These are phyloP conservation scores for Mirza zaza DNA, from an alignment of 2,113 vertebrate genomes.

Conservation along the genomic window DNA sequence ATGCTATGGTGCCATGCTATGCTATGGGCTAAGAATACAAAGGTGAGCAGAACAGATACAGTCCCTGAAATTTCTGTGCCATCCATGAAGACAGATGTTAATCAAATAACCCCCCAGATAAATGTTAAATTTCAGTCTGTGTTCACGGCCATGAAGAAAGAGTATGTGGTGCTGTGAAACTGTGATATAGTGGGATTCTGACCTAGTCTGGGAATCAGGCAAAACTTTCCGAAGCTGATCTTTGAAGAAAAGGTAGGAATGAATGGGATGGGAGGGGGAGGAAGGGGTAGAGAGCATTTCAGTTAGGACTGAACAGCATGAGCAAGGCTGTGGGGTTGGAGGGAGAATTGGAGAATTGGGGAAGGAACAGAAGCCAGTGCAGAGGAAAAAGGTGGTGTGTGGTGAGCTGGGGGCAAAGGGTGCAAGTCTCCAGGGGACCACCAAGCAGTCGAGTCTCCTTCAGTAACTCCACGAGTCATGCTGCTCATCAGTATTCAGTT, in stretches of 20 bases:
- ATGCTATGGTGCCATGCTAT: not conserved
- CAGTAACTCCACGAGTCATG: too few species aligned
- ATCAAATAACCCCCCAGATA: not conserved
- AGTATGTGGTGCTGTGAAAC: not conserved
- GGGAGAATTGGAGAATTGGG: not conserved
- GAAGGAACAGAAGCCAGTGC: not conserved
- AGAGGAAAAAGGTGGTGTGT: not conserved
- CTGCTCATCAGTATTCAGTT: not conserved
- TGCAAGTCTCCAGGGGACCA: not conserved
- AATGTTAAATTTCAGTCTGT: not conserved
- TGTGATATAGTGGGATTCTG: not conserved
- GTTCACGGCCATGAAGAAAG: not conserved
- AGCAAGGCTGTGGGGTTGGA: not conserved
- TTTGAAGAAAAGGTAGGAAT: not conserved
- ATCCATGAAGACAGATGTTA: not conserved
- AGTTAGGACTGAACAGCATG: not conserved
- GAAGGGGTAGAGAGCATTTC: not conserved
- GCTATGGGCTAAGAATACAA: not conserved
- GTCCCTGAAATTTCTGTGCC: not conserved
- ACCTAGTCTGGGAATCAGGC: not conserved
- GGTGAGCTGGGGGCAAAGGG: not conserved
- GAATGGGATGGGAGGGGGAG: not conserved
- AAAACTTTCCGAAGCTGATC: not conserved
- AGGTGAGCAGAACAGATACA: not conserved
- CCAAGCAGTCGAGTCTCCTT: not conserved